Conservation (phyloP, 1,140 invertebrate genomes). For the Probaryconus sp. region DNA sequence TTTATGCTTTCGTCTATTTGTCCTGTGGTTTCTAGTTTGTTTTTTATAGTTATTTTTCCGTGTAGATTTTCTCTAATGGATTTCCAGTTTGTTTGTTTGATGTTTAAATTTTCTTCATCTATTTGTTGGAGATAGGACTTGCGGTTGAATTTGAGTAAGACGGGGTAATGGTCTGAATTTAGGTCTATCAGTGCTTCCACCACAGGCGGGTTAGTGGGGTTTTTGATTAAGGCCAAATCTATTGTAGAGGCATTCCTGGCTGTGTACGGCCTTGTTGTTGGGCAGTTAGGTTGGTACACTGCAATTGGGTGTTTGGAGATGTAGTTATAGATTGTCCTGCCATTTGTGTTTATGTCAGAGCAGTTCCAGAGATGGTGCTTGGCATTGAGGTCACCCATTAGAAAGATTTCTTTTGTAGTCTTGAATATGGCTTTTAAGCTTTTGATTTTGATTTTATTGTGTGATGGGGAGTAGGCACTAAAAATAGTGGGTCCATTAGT, state of each 20-base stretch:
- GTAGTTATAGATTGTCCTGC: constrained; percentile 14
- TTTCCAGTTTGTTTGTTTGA: too few species aligned
- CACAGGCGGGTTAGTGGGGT: neutral
- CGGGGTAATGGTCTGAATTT: constrained; percentile 48
- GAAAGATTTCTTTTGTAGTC: constrained; percentile 3
- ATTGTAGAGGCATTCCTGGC: neutral
- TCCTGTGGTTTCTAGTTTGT: too few species aligned
- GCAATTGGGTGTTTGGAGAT: neutral
- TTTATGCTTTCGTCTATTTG: too few species aligned
- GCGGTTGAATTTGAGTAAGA: constrained; percentile 10
- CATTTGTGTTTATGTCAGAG: constrained; percentile 25
- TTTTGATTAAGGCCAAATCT: constrained; percentile 14
- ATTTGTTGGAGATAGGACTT: too few species aligned
- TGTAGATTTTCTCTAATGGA: too few species aligned
- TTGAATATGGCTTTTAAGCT: constrained; percentile 39
- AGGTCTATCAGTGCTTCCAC: constrained; percentile 34
- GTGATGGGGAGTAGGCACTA: constrained; percentile 20
- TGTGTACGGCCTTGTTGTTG: neutral
- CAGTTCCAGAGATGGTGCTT: constrained; percentile 52
- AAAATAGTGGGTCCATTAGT: constrained; percentile 25
- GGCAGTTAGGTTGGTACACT: neutral
- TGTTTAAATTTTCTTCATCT: too few species aligned
- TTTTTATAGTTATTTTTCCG: too few species aligned
- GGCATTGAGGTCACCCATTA: constrained; percentile 41
- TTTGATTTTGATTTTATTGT: constrained; percentile 12